Conservation (phyloP, 2,888 invertebrate species). For the Megaustenia siamemsis region DNA sequence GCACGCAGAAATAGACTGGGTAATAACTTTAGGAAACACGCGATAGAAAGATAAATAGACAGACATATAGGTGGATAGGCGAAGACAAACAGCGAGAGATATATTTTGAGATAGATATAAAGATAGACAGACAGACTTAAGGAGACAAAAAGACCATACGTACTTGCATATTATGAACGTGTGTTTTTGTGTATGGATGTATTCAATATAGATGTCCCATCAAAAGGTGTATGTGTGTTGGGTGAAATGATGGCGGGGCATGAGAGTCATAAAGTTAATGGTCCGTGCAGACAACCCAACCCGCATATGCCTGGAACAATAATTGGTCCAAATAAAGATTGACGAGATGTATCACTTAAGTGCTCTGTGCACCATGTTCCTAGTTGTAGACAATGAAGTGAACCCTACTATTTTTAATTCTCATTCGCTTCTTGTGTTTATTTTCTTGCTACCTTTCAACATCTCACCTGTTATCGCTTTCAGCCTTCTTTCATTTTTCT, state of each 20-base stretch:
- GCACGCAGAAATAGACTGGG: neutral
- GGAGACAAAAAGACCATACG: too few species aligned
- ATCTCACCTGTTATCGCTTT: too few species aligned
- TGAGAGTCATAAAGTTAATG: neutral
- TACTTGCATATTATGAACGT: too few species aligned
- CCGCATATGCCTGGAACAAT: neutral
- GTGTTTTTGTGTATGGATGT: too few species aligned
- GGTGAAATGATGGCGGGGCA: neutral
- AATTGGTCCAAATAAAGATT: constrained; percentile 17
- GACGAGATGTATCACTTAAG: neutral
- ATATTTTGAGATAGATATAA: neutral
- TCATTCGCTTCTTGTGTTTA: neutral
- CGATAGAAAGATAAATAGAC: neutral
- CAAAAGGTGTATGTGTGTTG: neutral
- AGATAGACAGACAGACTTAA: constrained; percentile 7
- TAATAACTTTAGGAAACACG: too few species aligned
- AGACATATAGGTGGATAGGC: neutral
- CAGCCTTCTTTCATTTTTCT: too few species aligned
- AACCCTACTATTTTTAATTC: neutral
- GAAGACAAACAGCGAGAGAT: neutral
- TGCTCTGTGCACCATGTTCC: neutral
- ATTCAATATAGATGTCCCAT: too few species aligned
- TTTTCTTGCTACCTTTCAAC: neutral
- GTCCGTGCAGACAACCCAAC: neutral
- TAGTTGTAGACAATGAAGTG: neutral